Base-by-base conservation (phyloP, 1,140 invertebrate species). In the Hylaeus anthracinus region DNA sequence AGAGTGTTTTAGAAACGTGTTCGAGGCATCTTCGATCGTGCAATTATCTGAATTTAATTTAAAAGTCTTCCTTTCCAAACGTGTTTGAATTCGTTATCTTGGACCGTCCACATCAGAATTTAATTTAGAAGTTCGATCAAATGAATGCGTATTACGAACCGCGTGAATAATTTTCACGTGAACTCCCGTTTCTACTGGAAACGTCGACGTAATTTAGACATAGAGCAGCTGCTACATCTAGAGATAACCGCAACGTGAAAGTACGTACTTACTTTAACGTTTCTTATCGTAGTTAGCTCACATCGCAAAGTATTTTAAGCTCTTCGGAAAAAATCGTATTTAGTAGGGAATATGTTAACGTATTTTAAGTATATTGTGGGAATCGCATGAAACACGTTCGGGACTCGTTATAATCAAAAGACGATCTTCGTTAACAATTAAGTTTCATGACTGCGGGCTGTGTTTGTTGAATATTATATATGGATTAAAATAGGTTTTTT, bases 381-480 rank as follows among this genome's bases (percentile, higher is more conserved):
- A 66, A 58, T 66, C 53, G 37, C 71, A 56, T 64, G 10, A n/a
- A 77, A 72, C 61, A 79, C 51, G 61, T 79, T 79, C 43, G 70
- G 77, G 58, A 41, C 70, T 51, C 61, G 58, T 79, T 72, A 60
- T n/a, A 64, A 65, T 56, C 61, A 56, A 65, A n/a, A n/a, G n/a
- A 73, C 77, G 77, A 79, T 73, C 26, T 65, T 79, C 77, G 71
- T 79, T 79, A 14, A 79, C 55, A 43, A 72, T 73, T 79, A 73
- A 73, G 77, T 79, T 79, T 79, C 53, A 73, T 61, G 55, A 77
- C 51, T 53, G 71, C 53, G 71, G 77, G 77, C 77, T 79, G 77
- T 79, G 77, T 79, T 79, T 79, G 77, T 79, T 79, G 56, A 79
- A 79, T 65, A 65, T 79, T 73, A 53, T 79, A 53, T 64, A 65